Evolutionary conservation across 2,113 vertebrate genomes (phyloP).

Genomic region (Myrmophylax atrothorax): DNA sequence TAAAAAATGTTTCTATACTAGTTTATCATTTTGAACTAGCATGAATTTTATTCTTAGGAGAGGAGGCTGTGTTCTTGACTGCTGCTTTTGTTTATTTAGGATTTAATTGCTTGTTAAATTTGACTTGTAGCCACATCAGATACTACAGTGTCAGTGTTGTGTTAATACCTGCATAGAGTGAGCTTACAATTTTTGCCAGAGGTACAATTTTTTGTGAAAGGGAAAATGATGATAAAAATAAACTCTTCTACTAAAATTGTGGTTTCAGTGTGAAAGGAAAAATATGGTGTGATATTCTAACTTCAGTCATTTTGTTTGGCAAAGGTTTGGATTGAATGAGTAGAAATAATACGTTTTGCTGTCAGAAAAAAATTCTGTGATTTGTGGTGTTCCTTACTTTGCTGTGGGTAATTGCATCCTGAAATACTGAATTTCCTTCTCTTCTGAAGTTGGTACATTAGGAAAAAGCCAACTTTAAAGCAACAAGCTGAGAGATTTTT

Average conservation of each 20-base stretch:
- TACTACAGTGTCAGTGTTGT: background rate
- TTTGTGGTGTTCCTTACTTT: background rate
- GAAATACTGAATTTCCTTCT: slow-evolving; percentile 36
- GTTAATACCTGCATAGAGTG: background rate
- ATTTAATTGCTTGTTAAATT: background rate
- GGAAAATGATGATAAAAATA: background rate
- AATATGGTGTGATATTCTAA: background rate
- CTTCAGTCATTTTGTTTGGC: background rate
- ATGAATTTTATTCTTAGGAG: background rate
- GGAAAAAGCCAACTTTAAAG: background rate
- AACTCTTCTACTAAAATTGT: background rate
- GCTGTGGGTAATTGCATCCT: background rate
- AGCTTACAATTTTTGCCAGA: background rate
- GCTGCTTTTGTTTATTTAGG: background rate
- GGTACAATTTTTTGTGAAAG: background rate
- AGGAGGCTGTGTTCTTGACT: background rate
- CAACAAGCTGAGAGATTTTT: slow-evolving; percentile 16
- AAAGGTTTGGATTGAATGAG: background rate
- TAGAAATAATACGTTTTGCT: background rate
- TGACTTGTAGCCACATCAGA: background rate
- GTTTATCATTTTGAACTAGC: background rate
- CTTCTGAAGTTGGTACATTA: background rate
- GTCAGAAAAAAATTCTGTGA: background rate
- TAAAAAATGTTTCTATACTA: background rate
- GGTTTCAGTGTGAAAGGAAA: background rate